Conservation (phyloP, 1,140 invertebrate genomes). For the Rhopalosiphum maidis region DNA sequence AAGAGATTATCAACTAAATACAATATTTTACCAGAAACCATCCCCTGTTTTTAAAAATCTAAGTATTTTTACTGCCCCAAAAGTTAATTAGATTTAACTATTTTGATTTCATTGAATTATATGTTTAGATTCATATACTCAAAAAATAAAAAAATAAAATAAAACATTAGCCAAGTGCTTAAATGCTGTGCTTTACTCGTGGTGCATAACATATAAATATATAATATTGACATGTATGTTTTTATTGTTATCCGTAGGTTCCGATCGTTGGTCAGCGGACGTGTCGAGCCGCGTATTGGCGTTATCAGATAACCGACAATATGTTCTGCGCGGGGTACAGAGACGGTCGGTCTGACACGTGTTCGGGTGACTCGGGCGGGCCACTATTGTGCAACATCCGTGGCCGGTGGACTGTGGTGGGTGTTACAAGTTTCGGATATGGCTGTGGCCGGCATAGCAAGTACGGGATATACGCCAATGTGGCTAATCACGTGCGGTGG, state of each 20-base stretch:
- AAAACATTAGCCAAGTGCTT: too few relatives aligned
- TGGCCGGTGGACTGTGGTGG: constrained; percentile 69
- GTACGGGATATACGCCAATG: constrained; percentile 88
- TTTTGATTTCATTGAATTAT: too few relatives aligned
- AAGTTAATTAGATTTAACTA: too few relatives aligned
- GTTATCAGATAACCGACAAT: constrained; percentile 82
- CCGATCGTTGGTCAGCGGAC: constrained; percentile 85
- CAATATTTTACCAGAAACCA: too few relatives aligned
- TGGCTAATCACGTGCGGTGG: constrained; percentile 80
- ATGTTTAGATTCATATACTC: too few relatives aligned
- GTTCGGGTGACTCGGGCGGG: constrained; percentile 88
- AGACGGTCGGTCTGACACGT: constrained; percentile 78
- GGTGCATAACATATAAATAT: not conserved
- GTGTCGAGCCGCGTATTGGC: constrained; percentile 75
- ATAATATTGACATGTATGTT: not conserved
- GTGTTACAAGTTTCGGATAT: constrained; percentile 86
- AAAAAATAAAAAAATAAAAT: too few relatives aligned
- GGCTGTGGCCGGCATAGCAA: constrained; percentile 82
- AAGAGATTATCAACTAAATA: too few relatives aligned
- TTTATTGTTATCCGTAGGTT: constrained; percentile 66
- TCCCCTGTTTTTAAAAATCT: too few relatives aligned
- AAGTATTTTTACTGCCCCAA: too few relatives aligned
- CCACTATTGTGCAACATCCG: constrained; percentile 74
- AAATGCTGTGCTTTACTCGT: not conserved
- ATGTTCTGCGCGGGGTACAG: constrained; percentile 89